Evolutionary conservation across 2,113 vertebrate genomes (phyloP), one percentile per base, ranked within the genome.

Genomic region (Pseudorasbora parva): DNA sequence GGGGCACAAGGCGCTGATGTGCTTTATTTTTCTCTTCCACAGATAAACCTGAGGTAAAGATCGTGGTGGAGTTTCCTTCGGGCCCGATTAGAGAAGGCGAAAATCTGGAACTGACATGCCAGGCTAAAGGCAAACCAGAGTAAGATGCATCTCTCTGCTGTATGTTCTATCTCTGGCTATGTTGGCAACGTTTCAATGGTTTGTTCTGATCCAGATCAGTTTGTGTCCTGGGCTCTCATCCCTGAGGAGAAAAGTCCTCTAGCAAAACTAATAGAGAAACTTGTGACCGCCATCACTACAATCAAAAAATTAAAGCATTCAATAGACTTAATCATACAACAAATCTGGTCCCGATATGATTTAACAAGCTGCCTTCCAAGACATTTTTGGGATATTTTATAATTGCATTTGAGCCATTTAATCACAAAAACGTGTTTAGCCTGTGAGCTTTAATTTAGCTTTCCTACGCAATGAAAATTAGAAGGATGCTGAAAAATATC

Each of bases 1-100:
- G 23, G 25, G 73, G 59, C 11, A 41, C 8, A 2, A 69, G 1
- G 3, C 21, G 5, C 25, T 59, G 41, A 57, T 62, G 82, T 54
- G 41, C 68, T 76, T 15, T 84, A 8, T 41, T 82, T 73, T 66
- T 80, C 17, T 78, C 66, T 57, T 90, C 9, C 80, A 43, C 96
- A 99, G 98, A 98, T 96, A 98, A 98, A 93, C 97, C 97, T 4
- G 96, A 97, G 91, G 97, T 99, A 88, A 96, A 96, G 90, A 97
- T 99, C 64, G 92, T 95, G 85, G 96, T 97, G 89, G 97, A 94
- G 81, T 97, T 96, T 86, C 97, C 98, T 74, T 95, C 96, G 91
- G 97, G 96, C 85, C 95, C 97, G 60, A 98, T 97, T 51, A 95
- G 98, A 81, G 98, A 99, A 94, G 98, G 98, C 82, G 97, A 98